These are phyloP conservation scores for Rhinopomastus cyanomelas DNA, from an alignment of 2,113 vertebrate species.

Conservation along the genomic window DNA sequence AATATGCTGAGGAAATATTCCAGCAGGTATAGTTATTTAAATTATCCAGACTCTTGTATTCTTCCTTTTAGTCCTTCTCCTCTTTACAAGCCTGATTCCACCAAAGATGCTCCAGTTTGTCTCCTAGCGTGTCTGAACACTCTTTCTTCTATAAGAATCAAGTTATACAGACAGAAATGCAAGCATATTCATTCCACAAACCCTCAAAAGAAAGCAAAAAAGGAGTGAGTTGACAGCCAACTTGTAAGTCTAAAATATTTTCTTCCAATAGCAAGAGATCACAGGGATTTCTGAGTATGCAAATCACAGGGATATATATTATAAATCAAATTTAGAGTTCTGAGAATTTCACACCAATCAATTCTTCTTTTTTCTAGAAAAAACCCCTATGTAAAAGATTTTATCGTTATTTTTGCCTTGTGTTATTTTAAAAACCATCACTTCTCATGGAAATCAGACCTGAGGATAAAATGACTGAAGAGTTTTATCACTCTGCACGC, in stretches of 20 bases:
- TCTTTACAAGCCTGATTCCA: not conserved
- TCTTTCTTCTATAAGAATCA: not conserved
- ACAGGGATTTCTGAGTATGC: not conserved
- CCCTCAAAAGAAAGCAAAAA: not conserved
- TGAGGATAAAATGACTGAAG: slow-evolving; percentile 10
- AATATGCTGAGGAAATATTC: not conserved
- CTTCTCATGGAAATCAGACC: not conserved
- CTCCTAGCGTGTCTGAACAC: not conserved
- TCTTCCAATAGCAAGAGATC: not conserved
- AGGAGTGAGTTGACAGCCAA: not conserved
- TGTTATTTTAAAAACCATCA: not conserved
- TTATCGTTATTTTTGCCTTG: not conserved
- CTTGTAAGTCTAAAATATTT: not conserved
- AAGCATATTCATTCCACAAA: not conserved
- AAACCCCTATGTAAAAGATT: not conserved
- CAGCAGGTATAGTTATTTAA: not conserved
- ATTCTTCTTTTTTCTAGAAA: not conserved
- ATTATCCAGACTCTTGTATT: not conserved
- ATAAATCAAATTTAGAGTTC: not conserved
- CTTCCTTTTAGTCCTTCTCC: not conserved
- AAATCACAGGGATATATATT: not conserved
- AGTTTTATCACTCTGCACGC: slow-evolving; percentile 30
- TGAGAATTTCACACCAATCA: not conserved
- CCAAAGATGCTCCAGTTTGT: not conserved
- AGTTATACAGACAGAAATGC: not conserved